These are phyloP conservation scores for Globicephala melas DNA, from an alignment of 2,113 vertebrate genomes.

Conservation along the genomic window DNA sequence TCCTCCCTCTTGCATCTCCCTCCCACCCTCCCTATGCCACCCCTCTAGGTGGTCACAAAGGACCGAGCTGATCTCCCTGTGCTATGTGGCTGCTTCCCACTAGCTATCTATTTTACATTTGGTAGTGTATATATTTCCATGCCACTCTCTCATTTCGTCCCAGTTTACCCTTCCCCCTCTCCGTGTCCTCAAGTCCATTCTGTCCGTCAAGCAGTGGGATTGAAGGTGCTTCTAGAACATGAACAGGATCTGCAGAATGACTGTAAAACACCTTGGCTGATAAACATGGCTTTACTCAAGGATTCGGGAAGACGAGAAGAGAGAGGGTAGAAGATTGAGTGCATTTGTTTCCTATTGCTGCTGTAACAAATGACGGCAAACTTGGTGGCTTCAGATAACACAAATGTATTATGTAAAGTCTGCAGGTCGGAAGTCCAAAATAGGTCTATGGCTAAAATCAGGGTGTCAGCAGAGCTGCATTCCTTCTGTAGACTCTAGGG, in stretches of 20 bases:
- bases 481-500: background rate
- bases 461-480: background rate
- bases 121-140: no score
- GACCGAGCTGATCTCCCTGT: no score
- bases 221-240: background rate
- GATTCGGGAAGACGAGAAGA: background rate
- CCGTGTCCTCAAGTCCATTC: no score
- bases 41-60: no score
- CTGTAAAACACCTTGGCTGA: background rate
- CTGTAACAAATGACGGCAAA: background rate
- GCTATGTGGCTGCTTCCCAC: no score
- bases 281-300: background rate
- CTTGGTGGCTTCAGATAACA: background rate
- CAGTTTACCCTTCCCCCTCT: no score
- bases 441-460: background rate
- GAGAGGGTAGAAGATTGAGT: background rate
- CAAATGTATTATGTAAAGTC: background rate
- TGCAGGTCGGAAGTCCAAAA: background rate
- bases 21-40: no score
- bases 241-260: background rate
- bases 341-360: background rate
- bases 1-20: no score
- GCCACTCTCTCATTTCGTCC: no score
- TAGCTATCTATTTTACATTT: no score
- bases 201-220: background rate